Conservation (phyloP, 2,888 invertebrate species). For the Crematogaster levior region DNA sequence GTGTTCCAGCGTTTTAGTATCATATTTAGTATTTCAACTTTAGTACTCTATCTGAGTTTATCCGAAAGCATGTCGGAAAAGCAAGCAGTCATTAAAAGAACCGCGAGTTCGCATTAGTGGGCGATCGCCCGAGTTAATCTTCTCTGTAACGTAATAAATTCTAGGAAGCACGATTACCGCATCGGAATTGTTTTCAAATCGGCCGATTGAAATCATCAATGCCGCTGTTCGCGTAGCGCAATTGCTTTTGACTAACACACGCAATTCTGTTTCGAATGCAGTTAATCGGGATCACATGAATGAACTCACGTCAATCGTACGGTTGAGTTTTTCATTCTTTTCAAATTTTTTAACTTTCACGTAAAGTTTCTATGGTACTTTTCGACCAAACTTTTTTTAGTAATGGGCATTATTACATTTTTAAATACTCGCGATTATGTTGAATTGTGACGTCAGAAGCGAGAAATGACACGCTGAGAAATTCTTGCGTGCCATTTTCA, state of each 20-base stretch:
- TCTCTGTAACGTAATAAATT: constrained; percentile 22
- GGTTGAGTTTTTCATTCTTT: neutral
- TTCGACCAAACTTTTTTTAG: neutral
- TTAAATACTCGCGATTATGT: no score
- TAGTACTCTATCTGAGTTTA: neutral
- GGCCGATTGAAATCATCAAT: neutral
- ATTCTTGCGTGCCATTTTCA: no score
- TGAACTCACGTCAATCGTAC: neutral
- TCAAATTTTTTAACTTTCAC: neutral
- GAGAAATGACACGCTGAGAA: no score
- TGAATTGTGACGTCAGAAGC: no score
- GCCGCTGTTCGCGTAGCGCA: constrained; percentile 1
- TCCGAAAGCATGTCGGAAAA: neutral
- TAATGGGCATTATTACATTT: neutral
- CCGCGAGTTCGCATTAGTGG: neutral
- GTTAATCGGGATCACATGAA: constrained; percentile 58
- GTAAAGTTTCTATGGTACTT: neutral
- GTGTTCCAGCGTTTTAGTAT: neutral
- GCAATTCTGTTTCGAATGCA: constrained; percentile 48
- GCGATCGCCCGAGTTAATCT: neutral
- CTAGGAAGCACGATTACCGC: constrained; percentile 5
- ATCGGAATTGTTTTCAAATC: constrained; percentile 12
- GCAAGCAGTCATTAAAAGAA: neutral
- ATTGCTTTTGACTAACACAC: constrained; percentile 54
- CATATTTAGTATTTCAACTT: neutral